Conservation (phyloP, 23 tunicate species). For the Diplosoma virens region DNA sequence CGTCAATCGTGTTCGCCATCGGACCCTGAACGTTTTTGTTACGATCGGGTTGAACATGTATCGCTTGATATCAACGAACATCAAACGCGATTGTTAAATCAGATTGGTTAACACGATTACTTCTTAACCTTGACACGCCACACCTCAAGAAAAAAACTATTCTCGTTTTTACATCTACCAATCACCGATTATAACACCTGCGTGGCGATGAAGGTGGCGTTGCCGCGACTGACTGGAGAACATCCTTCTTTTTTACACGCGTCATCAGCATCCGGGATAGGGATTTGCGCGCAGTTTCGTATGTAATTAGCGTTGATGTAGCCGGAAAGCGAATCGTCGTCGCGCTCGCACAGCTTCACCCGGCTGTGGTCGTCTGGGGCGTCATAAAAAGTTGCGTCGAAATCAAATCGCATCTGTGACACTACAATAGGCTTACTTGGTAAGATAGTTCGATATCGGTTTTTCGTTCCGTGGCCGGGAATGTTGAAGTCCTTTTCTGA, state of each 20-base stretch:
- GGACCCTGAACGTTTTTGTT: conserved; percentile 97
- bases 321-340: conserved; percentile 55
- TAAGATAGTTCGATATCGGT: conserved; percentile 74
- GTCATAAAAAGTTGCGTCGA: background rate
- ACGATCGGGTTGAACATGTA: too few species aligned
- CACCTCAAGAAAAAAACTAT: too few species aligned
- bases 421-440: conserved; percentile 60
- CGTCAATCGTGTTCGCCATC: conserved; percentile 80
- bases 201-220: conserved; percentile 83
- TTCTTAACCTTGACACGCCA: too few species aligned
- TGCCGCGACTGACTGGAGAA: conserved; percentile 36
- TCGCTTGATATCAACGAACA: too few species aligned
- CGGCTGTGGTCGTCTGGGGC: conserved; percentile 93
- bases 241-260: background rate
- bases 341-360: conserved; percentile 42
- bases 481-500: conserved; percentile 75
- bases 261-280: conserved; percentile 13
- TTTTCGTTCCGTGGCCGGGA: conserved; percentile 91
- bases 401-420: background rate
- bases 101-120: too few species aligned
- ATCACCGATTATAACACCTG: too few species aligned
- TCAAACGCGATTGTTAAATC: too few species aligned
- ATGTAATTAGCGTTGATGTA: conserved; percentile 93
- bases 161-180: too few species aligned
- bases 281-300: conserved; percentile 36